These are phyloP conservation scores for Esox lucius DNA, from an alignment of 2,797 vertebrate species.

Conservation along the genomic window DNA sequence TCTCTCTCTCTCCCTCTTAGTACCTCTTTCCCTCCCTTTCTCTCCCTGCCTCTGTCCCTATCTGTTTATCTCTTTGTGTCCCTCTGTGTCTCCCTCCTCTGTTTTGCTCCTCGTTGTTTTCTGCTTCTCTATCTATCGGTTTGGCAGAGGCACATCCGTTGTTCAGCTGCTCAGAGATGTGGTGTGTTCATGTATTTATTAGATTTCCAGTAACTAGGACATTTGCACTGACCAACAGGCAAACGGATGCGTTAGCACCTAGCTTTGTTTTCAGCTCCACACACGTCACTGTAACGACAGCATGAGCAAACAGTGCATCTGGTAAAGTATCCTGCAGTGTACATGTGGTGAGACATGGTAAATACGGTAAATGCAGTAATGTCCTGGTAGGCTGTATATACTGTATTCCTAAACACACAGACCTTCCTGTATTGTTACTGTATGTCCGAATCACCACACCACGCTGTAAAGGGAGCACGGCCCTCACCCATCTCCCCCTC, in stretches of 20 bases:
- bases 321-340: no score
- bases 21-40: not conserved
- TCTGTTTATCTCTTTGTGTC: not conserved
- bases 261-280: conserved; percentile 35
- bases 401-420: not conserved
- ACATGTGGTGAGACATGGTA: no score
- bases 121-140: conserved; percentile 35
- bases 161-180: conserved; percentile 61
- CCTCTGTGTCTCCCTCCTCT: conserved; percentile 1
- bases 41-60: conserved; percentile 14
- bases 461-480: conserved; percentile 24
- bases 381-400: not conserved
- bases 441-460: conserved; percentile 22
- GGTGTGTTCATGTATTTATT: conserved; percentile 70
- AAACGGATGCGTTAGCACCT: conserved; percentile 70
- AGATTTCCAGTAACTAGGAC: conserved; percentile 69
- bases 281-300: not conserved
- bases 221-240: conserved; percentile 66
- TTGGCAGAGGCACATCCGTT: conserved; percentile 38
- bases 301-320: not conserved
- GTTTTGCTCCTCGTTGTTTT: conserved; percentile 2
- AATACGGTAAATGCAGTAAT: not conserved
- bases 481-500: conserved; percentile 35
- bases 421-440: conserved; percentile 2
- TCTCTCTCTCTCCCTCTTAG: conserved; percentile 5